Evolutionary conservation across 2,113 vertebrate species (phyloP).

Genomic region (Oophaga pumilio): DNA sequence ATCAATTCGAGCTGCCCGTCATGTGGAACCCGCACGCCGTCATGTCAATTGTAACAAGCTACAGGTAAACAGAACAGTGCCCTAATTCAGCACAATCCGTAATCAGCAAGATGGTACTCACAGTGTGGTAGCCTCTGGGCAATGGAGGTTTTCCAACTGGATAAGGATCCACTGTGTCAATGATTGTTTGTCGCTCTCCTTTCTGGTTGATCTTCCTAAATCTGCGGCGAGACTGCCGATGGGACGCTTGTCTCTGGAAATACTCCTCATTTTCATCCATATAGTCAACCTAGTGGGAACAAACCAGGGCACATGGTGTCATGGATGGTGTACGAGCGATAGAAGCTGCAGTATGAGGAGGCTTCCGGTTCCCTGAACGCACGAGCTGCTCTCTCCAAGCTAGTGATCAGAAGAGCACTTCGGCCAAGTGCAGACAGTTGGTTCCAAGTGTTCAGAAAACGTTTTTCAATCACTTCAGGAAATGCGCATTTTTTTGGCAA

Average conservation of each 20-base stretch:
- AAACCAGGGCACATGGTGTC: conserved; percentile 4
- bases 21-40: background rate
- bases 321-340: background rate
- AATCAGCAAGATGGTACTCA: conserved; percentile 69
- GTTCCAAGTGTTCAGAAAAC: too few relatives aligned
- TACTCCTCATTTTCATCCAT: conserved; percentile 99
- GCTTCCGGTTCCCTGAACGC: too few relatives aligned
- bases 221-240: conserved; percentile 93
- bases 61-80: background rate
- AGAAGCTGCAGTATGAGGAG: background rate
- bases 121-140: conserved; percentile 94
- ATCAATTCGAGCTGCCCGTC: background rate
- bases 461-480: too few relatives aligned
- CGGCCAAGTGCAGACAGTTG: too few relatives aligned
- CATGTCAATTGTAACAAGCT: background rate
- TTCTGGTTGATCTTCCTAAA: conserved; percentile 99
- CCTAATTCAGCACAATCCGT: background rate
- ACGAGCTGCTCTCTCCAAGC: background rate
- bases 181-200: conserved; percentile 97
- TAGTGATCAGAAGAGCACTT: background rate
- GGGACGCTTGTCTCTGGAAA: conserved; percentile 96
- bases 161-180: conserved; percentile 95
- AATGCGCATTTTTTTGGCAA: too few relatives aligned
- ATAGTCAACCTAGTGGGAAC: conserved; percentile 88
- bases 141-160: conserved; percentile 91